Evolutionary conservation across 1,140 invertebrate genomes (phyloP).

Genomic region (Drosophila lacertosa): DNA sequence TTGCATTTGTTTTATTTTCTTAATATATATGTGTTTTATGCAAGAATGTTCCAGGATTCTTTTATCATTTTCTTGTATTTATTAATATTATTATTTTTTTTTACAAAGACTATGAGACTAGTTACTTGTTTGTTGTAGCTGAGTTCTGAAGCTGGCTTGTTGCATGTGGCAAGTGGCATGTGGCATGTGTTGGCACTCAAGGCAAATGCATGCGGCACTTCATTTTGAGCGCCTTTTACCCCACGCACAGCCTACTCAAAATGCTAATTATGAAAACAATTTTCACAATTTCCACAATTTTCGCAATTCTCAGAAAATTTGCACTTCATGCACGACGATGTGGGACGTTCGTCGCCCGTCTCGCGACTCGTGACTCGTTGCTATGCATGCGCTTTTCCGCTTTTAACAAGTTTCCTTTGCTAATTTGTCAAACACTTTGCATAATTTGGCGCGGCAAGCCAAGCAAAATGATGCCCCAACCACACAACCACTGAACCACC

Average conservation of each 20-base stretch:
- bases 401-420: conserved; percentile 80
- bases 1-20: no score
- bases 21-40: no score
- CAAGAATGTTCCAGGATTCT: no score
- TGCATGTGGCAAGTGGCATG: neutral
- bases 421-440: conserved; percentile 82
- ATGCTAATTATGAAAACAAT: conserved; percentile 79
- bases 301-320: conserved; percentile 36
- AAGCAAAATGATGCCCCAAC: conserved; percentile 16
- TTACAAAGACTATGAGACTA: no score
- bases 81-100: no score
- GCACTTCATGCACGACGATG: conserved; percentile 50
- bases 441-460: conserved; percentile 65
- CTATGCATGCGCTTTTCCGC: conserved; percentile 77
- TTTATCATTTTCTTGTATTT: no score
- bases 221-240: neutral
- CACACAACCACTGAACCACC: neutral
- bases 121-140: no score
- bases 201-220: neutral
- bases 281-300: conserved; percentile 48
- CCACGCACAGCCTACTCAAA: conserved; percentile 29
- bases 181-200: neutral
- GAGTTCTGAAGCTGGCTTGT: neutral
- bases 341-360: conserved; percentile 12
- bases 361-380: conserved; percentile 58